A percentile compares a stretch with the other conserved stretches of the same genome.
Evolutionary conservation across 1,140 invertebrate species (phyloP).

Genomic region (Drosophila watanabei): DNA sequence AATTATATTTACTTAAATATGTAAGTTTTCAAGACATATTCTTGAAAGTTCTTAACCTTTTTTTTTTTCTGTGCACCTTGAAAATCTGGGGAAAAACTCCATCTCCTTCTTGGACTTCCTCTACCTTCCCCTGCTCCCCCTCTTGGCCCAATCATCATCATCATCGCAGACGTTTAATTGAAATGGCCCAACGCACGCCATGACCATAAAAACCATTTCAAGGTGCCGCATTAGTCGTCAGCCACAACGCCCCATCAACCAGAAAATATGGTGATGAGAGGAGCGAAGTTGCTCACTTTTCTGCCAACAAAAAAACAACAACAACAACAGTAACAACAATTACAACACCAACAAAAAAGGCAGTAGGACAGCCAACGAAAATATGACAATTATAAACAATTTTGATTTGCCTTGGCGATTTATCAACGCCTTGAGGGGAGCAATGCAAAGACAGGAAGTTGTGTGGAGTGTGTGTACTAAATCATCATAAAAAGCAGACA

Average conservation of each 20-base stretch:
- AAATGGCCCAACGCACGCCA: constrained; percentile 79
- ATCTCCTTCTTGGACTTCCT: constrained; percentile 19
- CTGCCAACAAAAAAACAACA: not conserved
- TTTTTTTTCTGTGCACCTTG: constrained; percentile 2
- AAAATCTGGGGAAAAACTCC: constrained; percentile 7
- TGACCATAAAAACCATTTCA: constrained; percentile 74
- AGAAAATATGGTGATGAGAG: constrained; percentile 33
- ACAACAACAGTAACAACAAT: not conserved
- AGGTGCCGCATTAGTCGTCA: constrained; percentile 81
- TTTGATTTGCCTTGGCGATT: constrained; percentile 71
- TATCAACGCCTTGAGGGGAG: constrained; percentile 44
- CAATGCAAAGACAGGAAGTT: constrained; percentile 23
- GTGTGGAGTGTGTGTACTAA: constrained; percentile 12
- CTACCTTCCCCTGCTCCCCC: not conserved
- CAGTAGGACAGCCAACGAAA: constrained; percentile 17
- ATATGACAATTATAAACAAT: constrained; percentile 81
- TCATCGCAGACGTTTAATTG: constrained; percentile 70
- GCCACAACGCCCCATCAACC: constrained; percentile 58
- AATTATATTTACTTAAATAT: not conserved
- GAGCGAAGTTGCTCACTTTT: constrained; percentile 9
- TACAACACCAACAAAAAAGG: constrained; percentile 1
- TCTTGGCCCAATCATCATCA: constrained; percentile 39
- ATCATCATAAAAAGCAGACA: constrained; percentile 74
- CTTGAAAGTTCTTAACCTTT: not conserved
- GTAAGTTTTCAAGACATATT: not conserved